Percentiles rank a stretch among this genome's conserved stretches.
Evolutionary conservation across 2,888 invertebrate genomes (phyloP).

Genomic region (Taenaris catops): DNA sequence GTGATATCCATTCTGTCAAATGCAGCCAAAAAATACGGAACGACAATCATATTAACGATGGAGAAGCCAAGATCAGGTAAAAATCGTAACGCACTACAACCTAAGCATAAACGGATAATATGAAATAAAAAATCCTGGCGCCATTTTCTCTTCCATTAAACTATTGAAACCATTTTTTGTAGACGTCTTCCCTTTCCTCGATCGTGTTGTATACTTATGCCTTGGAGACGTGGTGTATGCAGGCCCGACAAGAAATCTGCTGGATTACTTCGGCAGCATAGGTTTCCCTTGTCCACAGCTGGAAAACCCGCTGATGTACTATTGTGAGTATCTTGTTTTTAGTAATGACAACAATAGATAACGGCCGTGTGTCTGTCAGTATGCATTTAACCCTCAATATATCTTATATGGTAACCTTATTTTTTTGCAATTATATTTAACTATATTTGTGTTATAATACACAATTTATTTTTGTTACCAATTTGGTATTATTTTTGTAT

Average conservation of each 20-base stretch:
- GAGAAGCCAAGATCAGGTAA: constrained; percentile 90
- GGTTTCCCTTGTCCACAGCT: constrained; percentile 98
- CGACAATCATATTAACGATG: constrained; percentile 94
- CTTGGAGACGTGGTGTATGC: constrained; percentile 95
- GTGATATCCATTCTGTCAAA: constrained; percentile 96
- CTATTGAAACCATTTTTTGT: constrained; percentile 44
- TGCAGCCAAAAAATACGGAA: constrained; percentile 92
- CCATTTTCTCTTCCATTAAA: no score
- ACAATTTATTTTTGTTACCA: no score
- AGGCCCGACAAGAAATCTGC: constrained; percentile 94
- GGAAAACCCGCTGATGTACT: constrained; percentile 99
- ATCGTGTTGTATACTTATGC: constrained; percentile 93
- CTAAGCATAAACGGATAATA: no score
- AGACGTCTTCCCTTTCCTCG: constrained; percentile 97
- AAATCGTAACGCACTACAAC: no score
- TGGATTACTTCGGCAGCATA: constrained; percentile 96
- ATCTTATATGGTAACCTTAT: no score
- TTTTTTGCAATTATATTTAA: no score
- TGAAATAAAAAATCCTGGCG: no score
- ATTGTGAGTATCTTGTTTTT: constrained; percentile 82
- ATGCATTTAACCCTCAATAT: no score
- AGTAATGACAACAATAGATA: no score
- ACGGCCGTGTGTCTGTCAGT: no score
- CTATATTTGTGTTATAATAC: no score
- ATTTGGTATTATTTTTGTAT: no score